Base-by-base conservation (phyloP, 2,113 vertebrate species). In the Callocephalon fimbriatum region DNA sequence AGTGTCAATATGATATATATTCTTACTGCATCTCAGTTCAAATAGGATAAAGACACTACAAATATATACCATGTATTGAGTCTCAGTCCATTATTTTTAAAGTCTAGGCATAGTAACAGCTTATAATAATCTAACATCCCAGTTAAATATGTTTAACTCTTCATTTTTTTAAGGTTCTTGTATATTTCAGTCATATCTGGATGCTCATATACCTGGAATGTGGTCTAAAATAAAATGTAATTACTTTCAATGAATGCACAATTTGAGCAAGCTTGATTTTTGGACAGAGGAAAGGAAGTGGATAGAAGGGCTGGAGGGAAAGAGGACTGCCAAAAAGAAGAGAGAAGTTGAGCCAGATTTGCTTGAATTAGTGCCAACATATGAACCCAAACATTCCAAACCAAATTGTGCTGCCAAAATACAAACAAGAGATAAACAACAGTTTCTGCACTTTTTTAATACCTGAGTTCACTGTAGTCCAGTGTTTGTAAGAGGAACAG, bases 251-350 rank as follows among this genome's bases (percentile, higher is more conserved):
- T 67, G 18, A 56, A 61, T 44, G 17, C 18, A 71, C 13, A 79
- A 88, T 67, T 89, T 90, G 31, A 88, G 12, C 20, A 90, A 71
- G 23, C 19, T 88, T 26, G n/a, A 89, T 94, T 82, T 95, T 95
- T 81, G 87, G 40, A 79, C 59, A 56, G 47, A 47, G 44, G 54
- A 92, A 37, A 6, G 6, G 17, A 85, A 54, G 4, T 12, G 11
- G 9, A 26, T 37, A 58, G 15, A 27, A 38, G 40, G 16, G 9
- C 3, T 53, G n/a, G 2, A 4, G 13, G 50, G 4, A 31, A 68
- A 25, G 4, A 44, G 1, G 2, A 62, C 31, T 66, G 51, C 19
- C 45, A 73, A 54, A 90, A 62, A 51, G 40, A 59, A 81, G 45
- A 68, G 19, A 63, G 12, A 84, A 61, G 4, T 1, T 59, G n/a